Evolutionary conservation across 2,113 vertebrate genomes (phyloP).

Genomic region (Loxodonta africana): DNA sequence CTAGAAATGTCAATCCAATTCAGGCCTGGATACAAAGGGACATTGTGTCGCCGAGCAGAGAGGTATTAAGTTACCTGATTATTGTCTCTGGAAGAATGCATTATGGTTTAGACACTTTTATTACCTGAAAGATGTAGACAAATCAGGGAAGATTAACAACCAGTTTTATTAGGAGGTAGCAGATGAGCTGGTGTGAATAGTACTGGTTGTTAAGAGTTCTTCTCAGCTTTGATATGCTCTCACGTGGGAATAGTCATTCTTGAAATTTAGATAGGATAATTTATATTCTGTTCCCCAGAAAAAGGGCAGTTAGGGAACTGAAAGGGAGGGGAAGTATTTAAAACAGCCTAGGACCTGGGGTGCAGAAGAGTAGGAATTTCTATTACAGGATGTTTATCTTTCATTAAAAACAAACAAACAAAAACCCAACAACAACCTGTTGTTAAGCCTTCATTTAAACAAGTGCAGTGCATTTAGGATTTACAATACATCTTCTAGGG

Average conservation of each 20-base stretch:
- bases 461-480: background rate
- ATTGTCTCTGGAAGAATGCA: slow-evolving; percentile 75
- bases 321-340: slow-evolving; percentile 28
- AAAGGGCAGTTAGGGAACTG: slow-evolving; percentile 62
- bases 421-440: background rate
- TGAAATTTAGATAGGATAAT: slow-evolving; percentile 70
- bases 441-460: slow-evolving; percentile 52
- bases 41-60: slow-evolving; percentile 63
- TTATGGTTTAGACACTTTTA: slow-evolving; percentile 75
- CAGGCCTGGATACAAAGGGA: slow-evolving; percentile 70
- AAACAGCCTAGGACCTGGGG: background rate
- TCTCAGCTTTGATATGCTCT: slow-evolving; percentile 62
- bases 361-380: slow-evolving; percentile 24
- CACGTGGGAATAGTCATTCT: slow-evolving; percentile 59
- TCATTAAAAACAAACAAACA: background rate
- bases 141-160: slow-evolving; percentile 75
- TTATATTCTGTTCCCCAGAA: slow-evolving; percentile 68
- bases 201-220: slow-evolving; percentile 68
- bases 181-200: slow-evolving; percentile 65
- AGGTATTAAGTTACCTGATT: slow-evolving; percentile 73
- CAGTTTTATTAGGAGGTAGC: slow-evolving; percentile 73
- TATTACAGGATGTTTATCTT: slow-evolving; percentile 23
- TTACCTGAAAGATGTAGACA: slow-evolving; percentile 75
- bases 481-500: slow-evolving; percentile 23
- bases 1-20: slow-evolving; percentile 77